Conservation (phyloP, 2,797 vertebrate species). For the Trematomus bernacchii region DNA sequence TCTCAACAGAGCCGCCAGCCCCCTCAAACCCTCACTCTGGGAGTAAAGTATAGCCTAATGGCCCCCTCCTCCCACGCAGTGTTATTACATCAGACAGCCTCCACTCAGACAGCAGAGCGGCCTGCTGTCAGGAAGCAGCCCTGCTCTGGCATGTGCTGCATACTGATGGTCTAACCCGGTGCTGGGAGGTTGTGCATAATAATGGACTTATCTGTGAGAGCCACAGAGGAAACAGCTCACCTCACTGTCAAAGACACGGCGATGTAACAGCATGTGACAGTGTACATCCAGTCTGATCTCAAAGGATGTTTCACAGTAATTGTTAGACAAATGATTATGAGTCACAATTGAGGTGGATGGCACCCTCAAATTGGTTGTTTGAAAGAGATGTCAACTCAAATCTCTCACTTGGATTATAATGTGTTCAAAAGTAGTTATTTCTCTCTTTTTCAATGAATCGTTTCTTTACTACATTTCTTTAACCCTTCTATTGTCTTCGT, state of each 20-base stretch:
- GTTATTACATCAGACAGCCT: conserved; percentile 61
- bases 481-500: too few species aligned
- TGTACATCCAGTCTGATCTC: conserved; percentile 11
- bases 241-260: conserved; percentile 15
- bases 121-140: conserved; percentile 57
- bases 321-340: conserved; percentile 21
- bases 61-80: conserved; percentile 32
- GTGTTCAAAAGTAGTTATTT: background rate
- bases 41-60: conserved; percentile 49
- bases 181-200: conserved; percentile 52
- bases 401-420: background rate
- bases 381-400: conserved; percentile 1
- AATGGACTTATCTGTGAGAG: conserved; percentile 48
- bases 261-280: conserved; percentile 27
- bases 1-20: conserved; percentile 39
- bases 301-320: conserved; percentile 23
- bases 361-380: background rate
- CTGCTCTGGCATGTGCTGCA: conserved; percentile 65
- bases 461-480: background rate
- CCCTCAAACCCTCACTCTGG: conserved; percentile 25
- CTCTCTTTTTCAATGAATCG: background rate
- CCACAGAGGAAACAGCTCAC: conserved; percentile 9
- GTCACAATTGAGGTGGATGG: conserved; percentile 9
- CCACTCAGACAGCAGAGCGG: conserved; percentile 61
- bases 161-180: conserved; percentile 69